phyloP scores from a whole-genome alignment of 2,888 invertebrate species.

The Tipula confusa region DNA sequence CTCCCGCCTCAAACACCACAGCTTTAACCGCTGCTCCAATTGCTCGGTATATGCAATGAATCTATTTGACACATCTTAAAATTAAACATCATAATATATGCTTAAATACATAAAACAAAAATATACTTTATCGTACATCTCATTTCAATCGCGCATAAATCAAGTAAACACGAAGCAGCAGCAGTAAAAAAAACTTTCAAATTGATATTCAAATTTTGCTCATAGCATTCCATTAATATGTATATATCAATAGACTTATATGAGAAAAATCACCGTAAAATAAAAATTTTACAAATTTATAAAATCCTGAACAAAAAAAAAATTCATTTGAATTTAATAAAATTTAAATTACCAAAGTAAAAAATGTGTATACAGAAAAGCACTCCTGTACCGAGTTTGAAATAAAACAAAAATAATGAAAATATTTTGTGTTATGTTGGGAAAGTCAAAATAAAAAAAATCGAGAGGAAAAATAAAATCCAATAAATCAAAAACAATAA shows the following conservation, averaged over 20 bases:
- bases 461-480: not conserved
- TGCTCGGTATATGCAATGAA: too few relatives aligned
- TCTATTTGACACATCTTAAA: too few relatives aligned
- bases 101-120: too few relatives aligned
- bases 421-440: not conserved
- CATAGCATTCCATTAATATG: not conserved
- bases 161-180: not conserved
- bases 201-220: constrained; percentile 4
- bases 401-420: not conserved
- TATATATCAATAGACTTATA: not conserved
- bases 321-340: constrained; percentile 20
- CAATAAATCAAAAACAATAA: constrained; percentile 25
- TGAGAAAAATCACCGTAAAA: not conserved
- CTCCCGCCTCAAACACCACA: too few relatives aligned
- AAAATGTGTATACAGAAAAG: not conserved
- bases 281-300: not conserved
- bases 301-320: not conserved
- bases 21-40: too few relatives aligned
- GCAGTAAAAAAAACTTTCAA: not conserved
- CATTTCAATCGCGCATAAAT: not conserved
- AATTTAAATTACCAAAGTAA: not conserved
- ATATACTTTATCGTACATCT: too few relatives aligned
- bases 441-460: not conserved
- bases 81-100: too few relatives aligned
- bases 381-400: not conserved